Evolutionary conservation across 1,140 invertebrate species (phyloP).

Genomic region (Pinna nobilis): DNA sequence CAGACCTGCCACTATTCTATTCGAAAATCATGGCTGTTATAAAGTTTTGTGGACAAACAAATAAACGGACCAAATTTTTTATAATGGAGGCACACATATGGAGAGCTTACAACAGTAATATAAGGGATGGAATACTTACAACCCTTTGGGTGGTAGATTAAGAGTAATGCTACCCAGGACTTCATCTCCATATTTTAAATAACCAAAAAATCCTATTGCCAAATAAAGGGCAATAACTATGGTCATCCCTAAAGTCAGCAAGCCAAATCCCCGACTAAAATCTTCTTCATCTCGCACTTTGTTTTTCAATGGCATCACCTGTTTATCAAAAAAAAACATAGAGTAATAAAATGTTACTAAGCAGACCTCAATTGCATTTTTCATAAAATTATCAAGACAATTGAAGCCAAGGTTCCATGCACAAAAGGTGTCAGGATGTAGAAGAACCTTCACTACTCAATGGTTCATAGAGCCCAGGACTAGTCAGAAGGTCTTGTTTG

Average conservation of each 20-base stretch:
- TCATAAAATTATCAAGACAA: too few relatives aligned
- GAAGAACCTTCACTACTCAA: too few relatives aligned
- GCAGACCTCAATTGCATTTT: neutral
- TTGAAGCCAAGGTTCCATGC: too few relatives aligned
- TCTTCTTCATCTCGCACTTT: slow-evolving; percentile 92
- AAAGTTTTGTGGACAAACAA: too few relatives aligned
- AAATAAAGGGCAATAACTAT: slow-evolving; percentile 87
- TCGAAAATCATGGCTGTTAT: too few relatives aligned
- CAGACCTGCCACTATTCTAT: too few relatives aligned
- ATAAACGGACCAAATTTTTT: too few relatives aligned
- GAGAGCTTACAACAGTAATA: too few relatives aligned
- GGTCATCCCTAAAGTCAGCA: slow-evolving; percentile 91
- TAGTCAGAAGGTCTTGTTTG: too few relatives aligned
- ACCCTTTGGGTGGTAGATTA: slow-evolving; percentile 74
- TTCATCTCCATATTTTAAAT: slow-evolving; percentile 85
- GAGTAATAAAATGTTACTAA: neutral
- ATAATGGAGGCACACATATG: too few relatives aligned
- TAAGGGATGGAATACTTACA: neutral
- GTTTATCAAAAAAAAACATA: slow-evolving; percentile 41
- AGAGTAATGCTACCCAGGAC: slow-evolving; percentile 90
- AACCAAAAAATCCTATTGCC: slow-evolving; percentile 93
- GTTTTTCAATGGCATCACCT: slow-evolving; percentile 95
- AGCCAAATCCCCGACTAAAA: slow-evolving; percentile 90
- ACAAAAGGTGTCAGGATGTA: too few relatives aligned
- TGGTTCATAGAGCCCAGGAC: too few relatives aligned